Conservation (phyloP, 2,113 vertebrate species). For the Hystrix cristata region DNA sequence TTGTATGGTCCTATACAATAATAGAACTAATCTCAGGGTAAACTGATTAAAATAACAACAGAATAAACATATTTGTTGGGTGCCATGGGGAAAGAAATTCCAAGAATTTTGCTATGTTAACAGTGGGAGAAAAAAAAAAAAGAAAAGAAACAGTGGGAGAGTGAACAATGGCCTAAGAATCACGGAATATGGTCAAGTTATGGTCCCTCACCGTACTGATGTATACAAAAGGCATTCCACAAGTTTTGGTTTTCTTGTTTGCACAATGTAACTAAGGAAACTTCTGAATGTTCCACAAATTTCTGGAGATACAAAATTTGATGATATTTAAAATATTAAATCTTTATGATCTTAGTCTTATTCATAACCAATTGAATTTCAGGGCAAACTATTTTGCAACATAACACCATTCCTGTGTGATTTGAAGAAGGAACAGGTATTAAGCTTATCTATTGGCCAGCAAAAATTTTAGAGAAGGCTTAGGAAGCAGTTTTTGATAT, state of each 20-base stretch:
- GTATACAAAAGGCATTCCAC: background rate
- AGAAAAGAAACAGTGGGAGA: background rate
- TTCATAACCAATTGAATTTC: background rate
- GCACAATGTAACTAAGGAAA: background rate
- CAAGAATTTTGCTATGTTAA: background rate
- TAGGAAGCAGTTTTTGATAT: background rate
- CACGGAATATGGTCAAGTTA: background rate
- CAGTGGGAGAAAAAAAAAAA: background rate
- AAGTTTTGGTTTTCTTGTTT: background rate
- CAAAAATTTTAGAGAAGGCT: background rate
- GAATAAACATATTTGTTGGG: background rate
- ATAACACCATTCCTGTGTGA: background rate
- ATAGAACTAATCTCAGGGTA: background rate
- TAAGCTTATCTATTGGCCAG: background rate
- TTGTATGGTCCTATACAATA: conserved; percentile 40
- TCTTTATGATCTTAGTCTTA: background rate
- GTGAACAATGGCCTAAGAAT: background rate
- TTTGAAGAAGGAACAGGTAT: background rate
- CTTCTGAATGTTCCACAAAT: background rate
- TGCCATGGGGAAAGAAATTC: conserved; percentile 20
- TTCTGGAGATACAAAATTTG: background rate
- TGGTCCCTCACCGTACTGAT: background rate
- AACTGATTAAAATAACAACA: conserved; percentile 32
- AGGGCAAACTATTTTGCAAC: background rate
- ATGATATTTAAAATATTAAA: conserved; percentile 13